Percentiles rank a stretch among this genome's conserved stretches.
Conservation (phyloP, 2,888 invertebrate genomes). For the Lasioglossum leucozonium region DNA sequence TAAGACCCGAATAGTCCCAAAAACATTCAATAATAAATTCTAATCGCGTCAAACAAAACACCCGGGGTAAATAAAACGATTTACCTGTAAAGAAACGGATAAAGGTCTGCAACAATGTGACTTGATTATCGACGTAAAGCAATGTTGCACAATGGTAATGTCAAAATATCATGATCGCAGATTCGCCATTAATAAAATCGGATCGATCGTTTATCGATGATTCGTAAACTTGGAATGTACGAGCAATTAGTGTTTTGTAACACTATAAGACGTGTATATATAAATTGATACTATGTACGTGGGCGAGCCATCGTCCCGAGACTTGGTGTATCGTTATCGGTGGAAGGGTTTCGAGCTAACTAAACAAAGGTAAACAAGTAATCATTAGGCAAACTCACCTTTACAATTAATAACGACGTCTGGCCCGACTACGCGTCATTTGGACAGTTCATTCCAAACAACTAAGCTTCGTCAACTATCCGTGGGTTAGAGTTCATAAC, state of each 20-base stretch:
- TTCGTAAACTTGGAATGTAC: neutral
- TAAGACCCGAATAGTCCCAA: neutral
- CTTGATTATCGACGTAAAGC: constrained; percentile 31
- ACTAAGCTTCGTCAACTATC: constrained; percentile 72
- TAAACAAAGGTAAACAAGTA: constrained; percentile 33
- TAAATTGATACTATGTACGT: constrained; percentile 55
- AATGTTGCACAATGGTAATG: constrained; percentile 23
- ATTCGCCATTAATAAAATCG: neutral
- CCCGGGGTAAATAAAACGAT: neutral
- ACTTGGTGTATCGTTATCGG: constrained; percentile 57
- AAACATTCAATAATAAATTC: neutral
- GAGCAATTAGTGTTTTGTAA: constrained; percentile 30
- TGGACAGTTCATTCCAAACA: constrained; percentile 73
- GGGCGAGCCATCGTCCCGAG: constrained; percentile 47
- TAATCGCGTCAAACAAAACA: neutral
- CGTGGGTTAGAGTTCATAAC: constrained; percentile 80
- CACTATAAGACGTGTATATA: constrained; percentile 52
- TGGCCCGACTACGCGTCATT: constrained; percentile 70
- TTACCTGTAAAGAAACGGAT: neutral
- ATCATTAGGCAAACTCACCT: constrained; percentile 67
- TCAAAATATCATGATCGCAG: constrained; percentile 28
- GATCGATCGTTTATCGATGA: constrained; percentile 16
- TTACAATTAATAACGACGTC: constrained; percentile 63
- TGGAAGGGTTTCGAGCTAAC: constrained; percentile 26
- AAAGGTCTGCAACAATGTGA: constrained; percentile 10